These are phyloP conservation scores for Drosophila lini DNA, from an alignment of 1,140 invertebrate genomes.

Conservation along the genomic window DNA sequence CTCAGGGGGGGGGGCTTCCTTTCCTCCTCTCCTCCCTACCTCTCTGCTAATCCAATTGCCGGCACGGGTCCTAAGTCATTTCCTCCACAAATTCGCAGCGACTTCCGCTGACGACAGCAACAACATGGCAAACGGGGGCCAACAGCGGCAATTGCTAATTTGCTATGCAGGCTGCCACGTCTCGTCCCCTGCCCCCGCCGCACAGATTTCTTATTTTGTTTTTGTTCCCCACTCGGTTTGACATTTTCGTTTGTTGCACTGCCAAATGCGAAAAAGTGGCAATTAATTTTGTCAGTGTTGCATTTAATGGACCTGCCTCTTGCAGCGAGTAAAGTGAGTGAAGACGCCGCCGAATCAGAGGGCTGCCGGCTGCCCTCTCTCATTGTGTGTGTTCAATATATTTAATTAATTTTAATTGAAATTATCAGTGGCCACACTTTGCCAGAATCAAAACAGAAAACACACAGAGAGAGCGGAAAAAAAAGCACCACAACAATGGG, in stretches of 20 bases:
- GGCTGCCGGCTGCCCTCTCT: not conserved
- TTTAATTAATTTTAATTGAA: slow-evolving; percentile 73
- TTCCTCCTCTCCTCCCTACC: not conserved
- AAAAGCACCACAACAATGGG: slow-evolving; percentile 17
- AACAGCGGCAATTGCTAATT: slow-evolving; percentile 72
- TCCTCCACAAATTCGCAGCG: slow-evolving; percentile 75
- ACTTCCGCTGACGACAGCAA: slow-evolving; percentile 68
- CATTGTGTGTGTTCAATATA: slow-evolving; percentile 38
- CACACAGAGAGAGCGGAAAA: not conserved
- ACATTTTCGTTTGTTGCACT: slow-evolving; percentile 81
- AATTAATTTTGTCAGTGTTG: slow-evolving; percentile 82
- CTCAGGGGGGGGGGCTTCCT: not conserved
- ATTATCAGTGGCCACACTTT: slow-evolving; percentile 61
- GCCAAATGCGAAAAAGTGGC: slow-evolving; percentile 80
- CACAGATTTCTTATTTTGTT: slow-evolving; percentile 14
- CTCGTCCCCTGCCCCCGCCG: not conserved
- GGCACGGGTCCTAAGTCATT: slow-evolving; percentile 62
- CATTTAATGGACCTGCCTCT: slow-evolving; percentile 73
- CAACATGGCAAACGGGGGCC: slow-evolving; percentile 13
- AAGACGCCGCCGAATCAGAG: not conserved
- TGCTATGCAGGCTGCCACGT: slow-evolving; percentile 61
- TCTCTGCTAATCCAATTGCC: slow-evolving; percentile 31
- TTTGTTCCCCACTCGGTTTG: slow-evolving; percentile 46
- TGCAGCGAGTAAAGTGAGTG: not conserved
- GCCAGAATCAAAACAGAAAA: slow-evolving; percentile 16